These are phyloP conservation scores for Proisotoma minuta DNA, from an alignment of 2,888 invertebrate species.

Conservation along the genomic window DNA sequence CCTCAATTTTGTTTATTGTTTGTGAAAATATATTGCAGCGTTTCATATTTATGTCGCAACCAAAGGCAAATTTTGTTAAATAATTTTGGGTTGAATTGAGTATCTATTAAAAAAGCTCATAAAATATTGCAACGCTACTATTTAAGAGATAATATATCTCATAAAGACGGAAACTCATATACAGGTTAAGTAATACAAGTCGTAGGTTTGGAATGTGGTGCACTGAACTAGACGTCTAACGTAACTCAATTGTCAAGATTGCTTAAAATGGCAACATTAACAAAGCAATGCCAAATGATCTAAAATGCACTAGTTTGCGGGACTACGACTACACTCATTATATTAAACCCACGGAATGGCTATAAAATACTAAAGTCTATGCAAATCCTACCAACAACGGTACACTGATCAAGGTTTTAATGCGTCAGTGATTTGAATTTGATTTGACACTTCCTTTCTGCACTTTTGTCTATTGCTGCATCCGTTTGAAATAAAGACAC, in stretches of 20 bases:
- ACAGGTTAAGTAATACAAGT: neutral
- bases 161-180: conserved; percentile 1
- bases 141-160: neutral
- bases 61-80: too few species aligned
- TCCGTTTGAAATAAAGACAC: neutral
- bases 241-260: neutral
- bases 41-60: too few species aligned
- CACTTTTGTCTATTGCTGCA: neutral
- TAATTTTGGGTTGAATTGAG: too few species aligned
- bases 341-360: neutral
- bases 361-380: neutral
- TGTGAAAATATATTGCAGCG: neutral
- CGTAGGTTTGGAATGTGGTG: neutral
- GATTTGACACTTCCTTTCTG: conserved; percentile 25
- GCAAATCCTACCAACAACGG: conserved; percentile 25
- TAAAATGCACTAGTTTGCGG: neutral
- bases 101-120: neutral
- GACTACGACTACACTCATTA: neutral
- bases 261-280: neutral
- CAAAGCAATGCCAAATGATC: neutral
- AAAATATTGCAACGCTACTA: neutral
- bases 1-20: neutral
- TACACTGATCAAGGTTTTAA: conserved; percentile 30
- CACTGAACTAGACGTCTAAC: neutral
- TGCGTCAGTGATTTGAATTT: conserved; percentile 27